phyloP scores from a whole-genome alignment of 2,888 invertebrate genomes.

The Cosmopolites sordidus region DNA sequence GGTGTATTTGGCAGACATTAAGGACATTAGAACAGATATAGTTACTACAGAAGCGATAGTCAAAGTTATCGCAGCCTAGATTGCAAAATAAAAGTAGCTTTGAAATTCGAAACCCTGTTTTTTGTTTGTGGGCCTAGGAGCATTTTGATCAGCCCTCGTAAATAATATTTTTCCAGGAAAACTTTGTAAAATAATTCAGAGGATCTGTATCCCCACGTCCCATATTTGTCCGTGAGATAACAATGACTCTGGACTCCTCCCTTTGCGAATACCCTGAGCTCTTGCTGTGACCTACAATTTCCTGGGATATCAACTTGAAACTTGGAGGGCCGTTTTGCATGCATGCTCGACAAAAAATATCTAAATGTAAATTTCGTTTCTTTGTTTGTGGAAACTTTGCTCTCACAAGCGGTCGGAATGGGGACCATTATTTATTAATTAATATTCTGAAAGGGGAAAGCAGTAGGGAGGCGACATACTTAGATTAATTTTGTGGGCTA shows the following conservation, averaged over 20 bases:
- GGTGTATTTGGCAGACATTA: too few relatives aligned
- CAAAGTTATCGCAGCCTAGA: too few relatives aligned
- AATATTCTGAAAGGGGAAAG: background rate
- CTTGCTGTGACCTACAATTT: conserved; percentile 12
- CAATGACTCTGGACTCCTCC: conserved; percentile 3
- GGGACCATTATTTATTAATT: background rate
- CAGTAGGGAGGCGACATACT: too few relatives aligned
- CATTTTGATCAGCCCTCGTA: too few relatives aligned
- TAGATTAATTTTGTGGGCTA: too few relatives aligned
- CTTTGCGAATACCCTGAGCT: conserved; percentile 3
- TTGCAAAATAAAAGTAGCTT: too few relatives aligned
- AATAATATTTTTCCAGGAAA: background rate
- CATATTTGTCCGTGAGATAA: conserved; percentile 6
- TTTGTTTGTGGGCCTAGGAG: too few relatives aligned
- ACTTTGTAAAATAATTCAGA: conserved; percentile 9
- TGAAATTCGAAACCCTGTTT: too few relatives aligned
- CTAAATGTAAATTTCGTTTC: background rate
- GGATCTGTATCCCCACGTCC: conserved; percentile 2
- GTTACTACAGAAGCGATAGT: too few relatives aligned
- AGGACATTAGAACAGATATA: too few relatives aligned
- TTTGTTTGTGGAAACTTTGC: background rate
- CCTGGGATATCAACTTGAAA: conserved; percentile 6
- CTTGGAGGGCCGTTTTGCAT: background rate
- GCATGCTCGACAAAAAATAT: background rate
- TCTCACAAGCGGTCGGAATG: background rate